Conservation (phyloP, 2,888 invertebrate genomes). For the Lottia scabra region DNA sequence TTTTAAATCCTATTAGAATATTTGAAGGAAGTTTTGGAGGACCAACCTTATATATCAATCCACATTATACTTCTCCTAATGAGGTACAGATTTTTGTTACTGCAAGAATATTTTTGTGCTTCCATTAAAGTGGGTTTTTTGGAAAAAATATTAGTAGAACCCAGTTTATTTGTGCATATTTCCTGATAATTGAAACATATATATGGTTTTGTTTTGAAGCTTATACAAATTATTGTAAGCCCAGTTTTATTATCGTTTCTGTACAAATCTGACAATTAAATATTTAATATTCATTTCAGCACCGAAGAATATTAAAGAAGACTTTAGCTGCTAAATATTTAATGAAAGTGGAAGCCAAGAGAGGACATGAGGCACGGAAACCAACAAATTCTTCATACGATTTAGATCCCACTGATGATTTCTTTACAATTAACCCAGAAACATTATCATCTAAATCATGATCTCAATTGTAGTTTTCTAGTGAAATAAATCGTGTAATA, state of each 20-base stretch:
- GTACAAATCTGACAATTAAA: not conserved
- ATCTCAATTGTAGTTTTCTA: too few species aligned
- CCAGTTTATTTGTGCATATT: too few species aligned
- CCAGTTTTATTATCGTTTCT: too few species aligned
- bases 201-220: too few species aligned
- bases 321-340: slow-evolving; percentile 82
- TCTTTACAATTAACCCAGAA: slow-evolving; percentile 63
- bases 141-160: too few species aligned
- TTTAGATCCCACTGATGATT: slow-evolving; percentile 71
- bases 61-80: slow-evolving; percentile 89
- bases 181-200: too few species aligned
- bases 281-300: slow-evolving; percentile 68
- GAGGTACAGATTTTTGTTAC: slow-evolving; percentile 73
- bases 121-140: too few species aligned
- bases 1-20: slow-evolving; percentile 84
- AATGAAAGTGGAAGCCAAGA: slow-evolving; percentile 84
- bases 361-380: slow-evolving; percentile 79
- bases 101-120: too few species aligned
- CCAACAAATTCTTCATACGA: slow-evolving; percentile 80
- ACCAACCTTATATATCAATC: slow-evolving; percentile 91
- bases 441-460: too few species aligned
- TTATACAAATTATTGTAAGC: too few species aligned
- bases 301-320: slow-evolving; percentile 79
- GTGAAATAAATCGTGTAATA: too few species aligned
- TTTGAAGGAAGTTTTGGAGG: slow-evolving; percentile 96